A percentile compares a stretch with the other conserved stretches of the same genome.
phyloP scores from a whole-genome alignment of 2,797 vertebrate species.

The Orientallactaga sibirica region DNA sequence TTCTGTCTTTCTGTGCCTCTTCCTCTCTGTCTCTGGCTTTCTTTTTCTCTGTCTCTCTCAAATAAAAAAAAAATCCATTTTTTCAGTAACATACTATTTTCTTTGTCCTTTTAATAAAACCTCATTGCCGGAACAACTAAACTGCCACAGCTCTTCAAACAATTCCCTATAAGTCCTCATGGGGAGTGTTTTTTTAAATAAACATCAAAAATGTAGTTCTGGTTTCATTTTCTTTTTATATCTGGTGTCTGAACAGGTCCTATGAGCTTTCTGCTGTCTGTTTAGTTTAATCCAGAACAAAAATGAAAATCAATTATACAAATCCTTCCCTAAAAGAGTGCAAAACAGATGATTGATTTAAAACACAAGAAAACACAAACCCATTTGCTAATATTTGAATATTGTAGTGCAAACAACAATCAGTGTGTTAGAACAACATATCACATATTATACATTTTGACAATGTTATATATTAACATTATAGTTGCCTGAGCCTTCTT shows the following conservation, averaged over 20 bases:
- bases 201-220: conserved; percentile 58
- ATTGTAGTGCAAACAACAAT: conserved; percentile 45
- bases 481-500: conserved; percentile 2
- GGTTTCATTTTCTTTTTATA: conserved; percentile 52
- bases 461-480: conserved; percentile 24
- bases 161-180: conserved; percentile 28
- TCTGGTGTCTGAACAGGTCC: conserved; percentile 38
- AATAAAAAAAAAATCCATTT: neutral
- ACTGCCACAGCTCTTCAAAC: neutral
- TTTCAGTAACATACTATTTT: conserved; percentile 16
- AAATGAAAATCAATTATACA: conserved; percentile 63
- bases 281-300: conserved; percentile 64
- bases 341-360: conserved; percentile 61
- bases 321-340: conserved; percentile 51
- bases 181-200: conserved; percentile 56
- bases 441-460: conserved; percentile 38
- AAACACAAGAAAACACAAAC: conserved; percentile 54
- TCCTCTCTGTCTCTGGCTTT: no score
- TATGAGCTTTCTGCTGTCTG: conserved; percentile 1
- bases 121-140: conserved; percentile 39
- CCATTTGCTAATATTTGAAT: conserved; percentile 60
- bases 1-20: no score
- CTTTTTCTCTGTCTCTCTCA: no score
- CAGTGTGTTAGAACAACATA: neutral
- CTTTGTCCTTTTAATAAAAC: conserved; percentile 50